Conservation (phyloP, 1,140 invertebrate species). For the Drosophila burlai region DNA sequence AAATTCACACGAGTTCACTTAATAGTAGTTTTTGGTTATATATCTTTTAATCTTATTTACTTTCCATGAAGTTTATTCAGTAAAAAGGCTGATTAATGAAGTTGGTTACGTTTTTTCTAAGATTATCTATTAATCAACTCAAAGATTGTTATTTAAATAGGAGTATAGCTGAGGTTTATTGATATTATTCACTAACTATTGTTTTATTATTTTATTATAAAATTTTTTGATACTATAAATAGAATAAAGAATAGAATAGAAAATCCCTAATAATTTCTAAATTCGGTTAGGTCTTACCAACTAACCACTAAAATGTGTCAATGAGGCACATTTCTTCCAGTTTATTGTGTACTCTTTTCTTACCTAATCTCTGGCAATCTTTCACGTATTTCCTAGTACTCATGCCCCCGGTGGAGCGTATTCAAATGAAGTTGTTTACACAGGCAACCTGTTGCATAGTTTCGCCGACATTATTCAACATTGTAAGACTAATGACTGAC, state of each 20-base stretch:
- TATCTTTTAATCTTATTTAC: background rate
- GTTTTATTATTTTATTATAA: no score
- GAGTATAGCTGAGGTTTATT: background rate
- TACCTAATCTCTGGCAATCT: constrained; percentile 14
- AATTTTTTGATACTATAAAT: no score
- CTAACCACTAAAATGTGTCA: background rate
- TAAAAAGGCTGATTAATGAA: background rate
- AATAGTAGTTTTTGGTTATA: background rate
- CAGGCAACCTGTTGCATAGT: constrained; percentile 40
- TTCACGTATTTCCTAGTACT: constrained; percentile 7
- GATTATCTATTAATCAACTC: background rate
- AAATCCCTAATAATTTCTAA: no score
- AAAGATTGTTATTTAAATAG: background rate
- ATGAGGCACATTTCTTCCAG: background rate
- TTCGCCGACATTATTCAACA: constrained; percentile 39
- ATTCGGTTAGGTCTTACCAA: background rate
- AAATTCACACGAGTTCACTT: background rate
- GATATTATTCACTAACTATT: no score
- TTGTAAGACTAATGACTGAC: constrained; percentile 41
- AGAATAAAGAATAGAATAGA: no score
- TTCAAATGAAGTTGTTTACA: constrained; percentile 41
- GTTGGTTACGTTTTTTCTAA: background rate
- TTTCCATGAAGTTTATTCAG: background rate
- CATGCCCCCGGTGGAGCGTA: constrained; percentile 4
- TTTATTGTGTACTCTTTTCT: background rate